Evolutionary conservation across 2,113 vertebrate species (phyloP).

Genomic region (Xiphorhynchus elegans): DNA sequence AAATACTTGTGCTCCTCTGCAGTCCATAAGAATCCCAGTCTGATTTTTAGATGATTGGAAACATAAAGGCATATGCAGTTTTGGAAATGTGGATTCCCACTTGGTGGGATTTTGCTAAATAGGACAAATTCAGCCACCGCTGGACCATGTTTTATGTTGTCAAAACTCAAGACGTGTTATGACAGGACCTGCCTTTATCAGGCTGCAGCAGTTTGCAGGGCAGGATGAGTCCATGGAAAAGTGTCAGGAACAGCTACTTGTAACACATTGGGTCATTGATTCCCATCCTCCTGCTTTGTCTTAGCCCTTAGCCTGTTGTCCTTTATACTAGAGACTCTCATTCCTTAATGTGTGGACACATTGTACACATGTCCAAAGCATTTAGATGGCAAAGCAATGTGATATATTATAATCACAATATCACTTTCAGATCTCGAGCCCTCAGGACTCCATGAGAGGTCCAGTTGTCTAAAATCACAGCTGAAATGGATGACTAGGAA

Average conservation of each 20-base stretch:
- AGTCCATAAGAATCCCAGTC: not conserved
- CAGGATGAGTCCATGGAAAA: not conserved
- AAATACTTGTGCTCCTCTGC: not conserved
- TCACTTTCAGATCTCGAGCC: not conserved
- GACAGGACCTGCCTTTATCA: not conserved
- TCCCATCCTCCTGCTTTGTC: not conserved
- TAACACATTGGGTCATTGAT: fast-evolving
- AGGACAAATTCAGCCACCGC: not conserved
- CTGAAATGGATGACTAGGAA: not conserved
- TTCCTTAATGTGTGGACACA: not conserved
- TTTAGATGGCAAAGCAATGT: not conserved
- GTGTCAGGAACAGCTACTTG: not conserved
- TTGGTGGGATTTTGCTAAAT: not conserved
- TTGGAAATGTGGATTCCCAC: not conserved
- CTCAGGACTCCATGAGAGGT: not conserved
- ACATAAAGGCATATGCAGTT: not conserved
- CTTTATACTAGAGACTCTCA: not conserved
- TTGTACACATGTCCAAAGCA: not conserved
- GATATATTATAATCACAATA: not conserved
- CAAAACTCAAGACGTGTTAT: not conserved
- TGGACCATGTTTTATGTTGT: not conserved
- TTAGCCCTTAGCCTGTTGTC: not conserved
- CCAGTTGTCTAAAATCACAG: not conserved
- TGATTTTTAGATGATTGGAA: not conserved
- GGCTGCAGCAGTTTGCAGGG: not conserved